Conservation (phyloP, 2,797 vertebrate genomes). For the Paguma larvata region DNA sequence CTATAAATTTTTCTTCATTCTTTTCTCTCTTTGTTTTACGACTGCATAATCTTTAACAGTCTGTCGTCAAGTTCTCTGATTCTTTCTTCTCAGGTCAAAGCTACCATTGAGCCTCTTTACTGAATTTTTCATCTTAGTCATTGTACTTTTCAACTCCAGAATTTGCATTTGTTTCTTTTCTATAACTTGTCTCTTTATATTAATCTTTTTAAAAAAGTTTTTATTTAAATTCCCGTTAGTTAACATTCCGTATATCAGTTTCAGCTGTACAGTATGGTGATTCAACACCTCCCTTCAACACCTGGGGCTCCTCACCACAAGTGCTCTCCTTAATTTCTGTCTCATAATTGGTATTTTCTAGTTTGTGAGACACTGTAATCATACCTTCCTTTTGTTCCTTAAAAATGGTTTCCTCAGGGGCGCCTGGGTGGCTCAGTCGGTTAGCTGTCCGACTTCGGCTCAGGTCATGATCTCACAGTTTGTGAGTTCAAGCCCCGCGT, state of each 20-base stretch:
- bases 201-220: background rate
- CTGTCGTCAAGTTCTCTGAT: background rate
- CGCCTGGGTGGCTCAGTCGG: too few species aligned
- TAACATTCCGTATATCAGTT: background rate
- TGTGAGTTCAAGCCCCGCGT: too few species aligned
- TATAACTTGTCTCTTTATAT: background rate
- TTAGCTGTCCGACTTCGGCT: too few species aligned
- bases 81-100: slow-evolving; percentile 21
- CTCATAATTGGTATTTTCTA: background rate
- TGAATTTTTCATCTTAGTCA: slow-evolving; percentile 6
- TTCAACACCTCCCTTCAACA: background rate
- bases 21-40: background rate
- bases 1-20: slow-evolving; percentile 13
- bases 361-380: slow-evolving; percentile 2
- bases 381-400: slow-evolving; percentile 7
- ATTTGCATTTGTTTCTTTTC: background rate
- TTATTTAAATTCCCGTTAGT: background rate
- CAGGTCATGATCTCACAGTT: too few species aligned
- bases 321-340: background rate
- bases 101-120: background rate
- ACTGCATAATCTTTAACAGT: background rate
- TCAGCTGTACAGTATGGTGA: background rate
- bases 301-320: background rate
- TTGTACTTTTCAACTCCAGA: background rate
- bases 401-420: background rate